A percentile compares a stretch with the other conserved stretches of the same genome.
phyloP scores from a whole-genome alignment of 2,797 vertebrate species.

The Liparis tanakae region DNA sequence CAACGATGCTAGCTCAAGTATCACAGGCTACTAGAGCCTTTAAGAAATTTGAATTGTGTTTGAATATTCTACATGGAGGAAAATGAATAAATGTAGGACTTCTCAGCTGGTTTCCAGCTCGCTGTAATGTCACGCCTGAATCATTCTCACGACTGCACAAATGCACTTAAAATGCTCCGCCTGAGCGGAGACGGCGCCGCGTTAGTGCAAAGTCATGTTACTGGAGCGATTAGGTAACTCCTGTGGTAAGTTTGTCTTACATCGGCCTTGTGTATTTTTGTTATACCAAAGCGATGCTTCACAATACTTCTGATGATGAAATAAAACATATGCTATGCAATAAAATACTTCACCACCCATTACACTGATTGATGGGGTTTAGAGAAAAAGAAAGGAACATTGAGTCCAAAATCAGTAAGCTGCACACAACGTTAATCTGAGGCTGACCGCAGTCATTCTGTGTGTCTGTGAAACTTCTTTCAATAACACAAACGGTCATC shows the following conservation, averaged over 20 bases:
- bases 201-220: slow-evolving; percentile 66
- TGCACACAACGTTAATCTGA: slow-evolving; percentile 39
- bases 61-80: not conserved
- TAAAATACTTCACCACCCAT: slow-evolving; percentile 3
- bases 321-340: slow-evolving; percentile 15
- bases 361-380: not conserved
- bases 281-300: not conserved
- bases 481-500: slow-evolving; percentile 14
- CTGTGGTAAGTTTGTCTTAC: slow-evolving; percentile 25
- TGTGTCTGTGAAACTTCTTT: slow-evolving; percentile 1
- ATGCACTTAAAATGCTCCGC: slow-evolving; percentile 54
- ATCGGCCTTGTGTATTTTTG: not conserved
- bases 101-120: slow-evolving; percentile 26
- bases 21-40: not conserved
- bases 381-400: not conserved
- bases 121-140: slow-evolving; percentile 61
- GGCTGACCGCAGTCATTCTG: not conserved
- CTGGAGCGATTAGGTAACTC: slow-evolving; percentile 54
- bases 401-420: slow-evolving; percentile 13
- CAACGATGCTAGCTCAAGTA: not conserved
- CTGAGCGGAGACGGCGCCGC: slow-evolving; percentile 42
- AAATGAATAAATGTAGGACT: slow-evolving; percentile 10
- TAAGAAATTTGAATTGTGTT: not conserved
- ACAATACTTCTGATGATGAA: slow-evolving; percentile 22
- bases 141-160: slow-evolving; percentile 53